These are phyloP conservation scores for Sebastes kiyomatsui DNA, from an alignment of 2,797 vertebrate genomes.

Conservation along the genomic window DNA sequence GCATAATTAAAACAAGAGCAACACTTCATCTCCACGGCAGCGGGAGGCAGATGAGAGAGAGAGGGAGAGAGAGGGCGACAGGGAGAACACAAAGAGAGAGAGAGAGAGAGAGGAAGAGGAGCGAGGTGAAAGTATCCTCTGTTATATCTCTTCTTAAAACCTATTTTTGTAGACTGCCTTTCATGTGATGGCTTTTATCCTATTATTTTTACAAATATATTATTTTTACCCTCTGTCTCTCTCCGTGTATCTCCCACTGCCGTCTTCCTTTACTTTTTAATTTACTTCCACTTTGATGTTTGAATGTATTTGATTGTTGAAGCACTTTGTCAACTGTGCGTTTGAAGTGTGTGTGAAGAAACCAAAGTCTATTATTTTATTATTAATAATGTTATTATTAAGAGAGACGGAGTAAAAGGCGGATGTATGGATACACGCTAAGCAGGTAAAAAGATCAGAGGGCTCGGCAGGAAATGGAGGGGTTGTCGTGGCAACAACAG, in stretches of 20 bases:
- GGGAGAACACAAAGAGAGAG: background rate
- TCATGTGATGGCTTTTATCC: constrained; percentile 52
- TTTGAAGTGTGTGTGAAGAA: background rate
- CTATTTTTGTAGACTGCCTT: constrained; percentile 55
- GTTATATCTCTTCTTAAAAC: constrained; percentile 33
- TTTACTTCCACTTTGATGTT: constrained; percentile 50
- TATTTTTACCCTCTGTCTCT: constrained; percentile 55
- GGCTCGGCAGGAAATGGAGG: background rate
- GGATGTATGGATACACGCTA: background rate
- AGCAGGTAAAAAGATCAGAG: background rate
- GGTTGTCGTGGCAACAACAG: constrained; percentile 61
- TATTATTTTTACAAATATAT: constrained; percentile 65
- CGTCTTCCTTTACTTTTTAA: constrained; percentile 20
- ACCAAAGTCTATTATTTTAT: constrained; percentile 20
- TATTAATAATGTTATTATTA: background rate
- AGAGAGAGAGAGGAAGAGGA: background rate
- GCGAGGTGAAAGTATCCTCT: constrained; percentile 19
- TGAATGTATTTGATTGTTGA: constrained; percentile 17
- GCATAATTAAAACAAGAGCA: constrained; percentile 77
- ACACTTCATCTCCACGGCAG: constrained; percentile 68
- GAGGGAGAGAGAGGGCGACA: constrained; percentile 8
- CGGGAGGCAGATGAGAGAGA: constrained; percentile 44
- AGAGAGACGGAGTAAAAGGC: background rate
- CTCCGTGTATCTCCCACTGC: constrained; percentile 10
- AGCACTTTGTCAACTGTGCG: constrained; percentile 9